Conservation (phyloP, 2,113 vertebrate genomes). For the Deroptyus accipitrinus region DNA sequence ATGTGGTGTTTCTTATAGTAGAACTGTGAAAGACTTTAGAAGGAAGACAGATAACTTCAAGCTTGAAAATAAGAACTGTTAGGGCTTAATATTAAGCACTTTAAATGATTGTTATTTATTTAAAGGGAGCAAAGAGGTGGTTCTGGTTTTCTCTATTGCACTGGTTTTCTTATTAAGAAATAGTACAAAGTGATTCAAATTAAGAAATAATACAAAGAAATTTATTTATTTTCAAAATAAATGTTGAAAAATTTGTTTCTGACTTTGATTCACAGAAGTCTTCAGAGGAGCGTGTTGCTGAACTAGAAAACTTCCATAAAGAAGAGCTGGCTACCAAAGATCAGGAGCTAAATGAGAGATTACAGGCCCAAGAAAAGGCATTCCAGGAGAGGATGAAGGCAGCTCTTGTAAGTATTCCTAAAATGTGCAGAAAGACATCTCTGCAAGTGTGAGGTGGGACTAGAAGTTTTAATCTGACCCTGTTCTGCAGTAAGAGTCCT, state of each 20-base stretch:
- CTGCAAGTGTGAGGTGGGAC: not conserved
- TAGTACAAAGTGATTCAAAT: not conserved
- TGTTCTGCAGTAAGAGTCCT: not conserved
- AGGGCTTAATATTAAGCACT: not conserved
- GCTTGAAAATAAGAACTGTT: not conserved
- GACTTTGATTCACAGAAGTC: conserved; percentile 79
- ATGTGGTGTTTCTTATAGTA: not conserved
- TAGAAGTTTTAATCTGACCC: not conserved
- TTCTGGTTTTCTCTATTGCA: not conserved
- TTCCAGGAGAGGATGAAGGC: conserved; percentile 78
- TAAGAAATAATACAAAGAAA: not conserved
- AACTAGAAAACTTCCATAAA: conserved; percentile 82
- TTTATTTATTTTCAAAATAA: too few relatives aligned
- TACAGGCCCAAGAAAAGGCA: conserved; percentile 66
- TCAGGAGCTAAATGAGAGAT: conserved; percentile 73
- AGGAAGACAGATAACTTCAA: not conserved
- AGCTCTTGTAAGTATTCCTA: conserved; percentile 79
- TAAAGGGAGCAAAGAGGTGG: not conserved
- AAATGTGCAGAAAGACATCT: not conserved
- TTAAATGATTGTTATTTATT: not conserved
- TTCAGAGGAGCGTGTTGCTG: conserved; percentile 82
- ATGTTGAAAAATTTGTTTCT: not conserved
- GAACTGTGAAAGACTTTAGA: not conserved
- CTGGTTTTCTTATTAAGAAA: not conserved
- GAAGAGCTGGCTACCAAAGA: conserved; percentile 85